phyloP scores from a whole-genome alignment of 2,113 vertebrate species.

The Gadus chalcogrammus region DNA sequence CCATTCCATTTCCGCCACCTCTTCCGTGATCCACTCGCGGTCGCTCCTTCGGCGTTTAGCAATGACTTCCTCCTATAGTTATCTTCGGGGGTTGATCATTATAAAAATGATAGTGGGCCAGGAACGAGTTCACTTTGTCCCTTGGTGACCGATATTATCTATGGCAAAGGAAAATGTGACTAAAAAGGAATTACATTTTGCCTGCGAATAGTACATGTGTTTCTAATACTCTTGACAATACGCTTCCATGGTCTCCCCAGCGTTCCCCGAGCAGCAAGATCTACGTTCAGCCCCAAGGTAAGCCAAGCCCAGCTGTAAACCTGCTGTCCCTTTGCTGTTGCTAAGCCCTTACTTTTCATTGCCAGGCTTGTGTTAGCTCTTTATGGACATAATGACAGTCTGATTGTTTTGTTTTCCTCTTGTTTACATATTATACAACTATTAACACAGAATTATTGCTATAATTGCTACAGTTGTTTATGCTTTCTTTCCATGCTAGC shows the following conservation, averaged over 20 bases:
- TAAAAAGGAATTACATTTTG: too few species aligned
- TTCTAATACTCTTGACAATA: conserved; percentile 20
- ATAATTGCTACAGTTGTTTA: background rate
- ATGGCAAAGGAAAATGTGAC: too few species aligned
- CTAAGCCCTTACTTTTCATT: conserved; percentile 13
- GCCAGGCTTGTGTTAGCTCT: conserved; percentile 13
- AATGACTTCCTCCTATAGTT: conserved; percentile 19
- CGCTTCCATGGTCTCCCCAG: conserved; percentile 63
- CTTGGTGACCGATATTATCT: too few species aligned
- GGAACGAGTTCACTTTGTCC: too few species aligned
- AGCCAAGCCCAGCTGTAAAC: conserved; percentile 44
- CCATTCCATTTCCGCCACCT: conserved; percentile 65
- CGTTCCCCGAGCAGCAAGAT: conserved; percentile 80
- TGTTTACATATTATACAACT: too few species aligned
- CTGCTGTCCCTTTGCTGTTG: conserved; percentile 15
- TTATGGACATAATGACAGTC: too few species aligned
- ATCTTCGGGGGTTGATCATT: conserved; percentile 24
- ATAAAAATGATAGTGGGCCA: too few species aligned
- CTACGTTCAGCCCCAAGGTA: conserved; percentile 89
- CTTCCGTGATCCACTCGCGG: conserved; percentile 49
- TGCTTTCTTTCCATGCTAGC: background rate
- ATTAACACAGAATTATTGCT: too few species aligned
- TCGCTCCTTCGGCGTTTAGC: conserved; percentile 29
- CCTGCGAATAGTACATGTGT: background rate
- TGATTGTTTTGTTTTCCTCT: too few species aligned